Evolutionary conservation across 2,888 invertebrate species (phyloP).

Genomic region (Allygus modestus): DNA sequence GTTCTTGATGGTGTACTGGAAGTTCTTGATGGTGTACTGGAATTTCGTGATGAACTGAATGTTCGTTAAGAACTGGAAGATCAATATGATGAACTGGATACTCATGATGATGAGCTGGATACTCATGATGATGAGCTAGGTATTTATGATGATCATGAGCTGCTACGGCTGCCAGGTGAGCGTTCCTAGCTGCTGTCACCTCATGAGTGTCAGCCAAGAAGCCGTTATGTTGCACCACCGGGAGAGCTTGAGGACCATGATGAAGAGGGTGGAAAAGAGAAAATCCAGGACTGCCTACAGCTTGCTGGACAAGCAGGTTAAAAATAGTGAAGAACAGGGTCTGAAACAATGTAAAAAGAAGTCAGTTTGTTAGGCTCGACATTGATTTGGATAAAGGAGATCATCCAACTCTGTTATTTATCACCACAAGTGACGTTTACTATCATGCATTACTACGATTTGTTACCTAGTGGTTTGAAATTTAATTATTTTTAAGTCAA

Average conservation of each 20-base stretch:
- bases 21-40: not conserved
- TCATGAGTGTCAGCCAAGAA: slow-evolving; percentile 35
- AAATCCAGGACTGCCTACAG: not conserved
- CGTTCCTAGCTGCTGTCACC: slow-evolving; percentile 17
- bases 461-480: too few relatives aligned
- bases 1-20: not conserved
- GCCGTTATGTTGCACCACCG: slow-evolving; percentile 22
- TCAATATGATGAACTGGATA: not conserved
- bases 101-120: not conserved
- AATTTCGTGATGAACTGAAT: not conserved
- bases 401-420: too few relatives aligned
- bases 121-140: not conserved
- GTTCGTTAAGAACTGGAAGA: not conserved
- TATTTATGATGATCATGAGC: not conserved
- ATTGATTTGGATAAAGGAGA: too few relatives aligned
- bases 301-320: not conserved
- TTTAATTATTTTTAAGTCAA: too few relatives aligned
- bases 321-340: not conserved
- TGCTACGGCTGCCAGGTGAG: slow-evolving; percentile 32
- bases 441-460: too few relatives aligned
- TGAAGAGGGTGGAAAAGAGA: slow-evolving; percentile 14
- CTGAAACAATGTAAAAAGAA: too few relatives aligned
- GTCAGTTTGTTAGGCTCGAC: too few relatives aligned
- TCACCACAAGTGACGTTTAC: too few relatives aligned
- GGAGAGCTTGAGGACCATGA: slow-evolving; percentile 25